A percentile compares a stretch with the other conserved stretches of the same genome.
Conservation (phyloP, 2,113 vertebrate species). For the Pituophis catenifer region DNA sequence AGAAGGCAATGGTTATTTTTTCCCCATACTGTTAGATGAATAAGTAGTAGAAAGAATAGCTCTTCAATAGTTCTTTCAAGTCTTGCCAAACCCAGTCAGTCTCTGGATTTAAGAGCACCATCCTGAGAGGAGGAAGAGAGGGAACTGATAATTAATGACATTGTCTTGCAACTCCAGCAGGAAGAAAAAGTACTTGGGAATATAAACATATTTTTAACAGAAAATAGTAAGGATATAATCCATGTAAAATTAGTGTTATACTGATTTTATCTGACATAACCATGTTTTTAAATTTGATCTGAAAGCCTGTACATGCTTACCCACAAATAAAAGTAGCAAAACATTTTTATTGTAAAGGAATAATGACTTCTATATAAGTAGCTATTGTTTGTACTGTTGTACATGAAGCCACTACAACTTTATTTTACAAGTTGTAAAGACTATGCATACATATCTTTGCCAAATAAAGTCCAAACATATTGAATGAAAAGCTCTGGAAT, state of each 20-base stretch:
- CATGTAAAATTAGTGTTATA: background rate
- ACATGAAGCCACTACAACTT: rapidly evolving
- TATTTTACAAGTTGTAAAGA: background rate
- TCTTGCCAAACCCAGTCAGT: background rate
- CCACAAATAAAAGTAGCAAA: background rate
- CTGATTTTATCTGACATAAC: background rate
- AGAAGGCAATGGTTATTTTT: background rate
- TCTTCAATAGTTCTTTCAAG: background rate
- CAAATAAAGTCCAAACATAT: conserved; percentile 35
- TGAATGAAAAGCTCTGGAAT: conserved; percentile 20
- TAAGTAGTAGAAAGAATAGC: background rate
- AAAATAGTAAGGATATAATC: background rate
- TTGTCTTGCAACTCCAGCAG: background rate
- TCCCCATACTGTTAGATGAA: background rate
- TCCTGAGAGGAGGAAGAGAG: background rate
- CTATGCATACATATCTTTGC: background rate
- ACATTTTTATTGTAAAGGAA: rapidly evolving
- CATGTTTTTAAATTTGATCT: background rate
- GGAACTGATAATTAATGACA: background rate
- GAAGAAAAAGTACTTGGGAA: background rate
- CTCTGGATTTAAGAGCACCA: background rate
- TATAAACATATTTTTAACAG: background rate
- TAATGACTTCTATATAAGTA: background rate
- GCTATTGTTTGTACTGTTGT: background rate
- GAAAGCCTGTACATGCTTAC: background rate